Evolutionary conservation across 2,113 vertebrate species (phyloP), one percentile per base, ranked within the genome.

Genomic region (Aspiorhynchus laticeps): DNA sequence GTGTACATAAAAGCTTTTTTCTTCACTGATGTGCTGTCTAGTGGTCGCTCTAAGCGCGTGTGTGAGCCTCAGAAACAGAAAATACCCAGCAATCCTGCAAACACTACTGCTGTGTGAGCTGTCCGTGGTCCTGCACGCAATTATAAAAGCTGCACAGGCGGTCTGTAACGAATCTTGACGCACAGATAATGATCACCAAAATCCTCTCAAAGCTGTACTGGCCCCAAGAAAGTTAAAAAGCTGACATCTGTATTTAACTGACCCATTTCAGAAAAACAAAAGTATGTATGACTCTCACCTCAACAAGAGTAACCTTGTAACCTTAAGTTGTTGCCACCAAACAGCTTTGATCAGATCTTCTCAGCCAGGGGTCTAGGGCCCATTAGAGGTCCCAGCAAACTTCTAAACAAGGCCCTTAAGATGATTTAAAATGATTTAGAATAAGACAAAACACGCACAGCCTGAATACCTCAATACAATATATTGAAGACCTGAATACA

Each of bases 121-220:
- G 90, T 91, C 90, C 90, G 56, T 83, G 90, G 90, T 91, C 65
- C 90, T 91, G 90, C 89, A 88, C 24, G 53, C 67, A 73, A 76
- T 61, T 76, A 75, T 26, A 63, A 63, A 43, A 19, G 11, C 59
- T 76, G 12, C 31, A 53, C 21, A 61, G 33, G 63, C 63, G 78
- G 31, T 14, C 19, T 80, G 33, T 80, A 63, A 80, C 56, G 10
- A 80, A 38, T 17, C 12, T 26, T n/a, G 33, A 63, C 17, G 1
- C 36, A 33, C 75, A 78, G 36, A 28, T 7, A 19, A 21, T 31
- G 7, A 78, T 51, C 46, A 26, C 15, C 9, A 63, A 43, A 61
- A 17, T 63, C 33, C 33, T 80, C 21, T 41, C 10, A 61, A 80
- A 61, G 36, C 12, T 24, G 43, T 33, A 8, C 8, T 3, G 7